Evolutionary conservation across 1,140 invertebrate species (phyloP), one percentile per base, ranked within the genome.

Genomic region (Scaptodrosophila lebanonensis): DNA sequence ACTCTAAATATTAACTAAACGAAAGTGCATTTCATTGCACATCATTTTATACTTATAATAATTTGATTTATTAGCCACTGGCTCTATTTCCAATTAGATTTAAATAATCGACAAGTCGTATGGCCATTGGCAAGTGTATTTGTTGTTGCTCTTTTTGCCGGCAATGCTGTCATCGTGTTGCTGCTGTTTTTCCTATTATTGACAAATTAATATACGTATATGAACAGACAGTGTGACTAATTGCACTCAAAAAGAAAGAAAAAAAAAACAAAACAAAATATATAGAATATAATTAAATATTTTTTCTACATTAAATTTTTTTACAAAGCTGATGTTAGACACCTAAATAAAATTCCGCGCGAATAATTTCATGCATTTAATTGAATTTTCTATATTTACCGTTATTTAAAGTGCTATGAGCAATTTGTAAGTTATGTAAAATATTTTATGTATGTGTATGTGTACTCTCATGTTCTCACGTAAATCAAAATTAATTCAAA

Each of bases 21-120:
- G 51, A 35, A 18, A 42, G 9, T 54, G 57, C 30, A 64, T 32
- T 57, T 38, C 36, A 54, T 33, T 11, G 38, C 22, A 39, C 22
- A 33, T 27, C n/a, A 48, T 48, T 29, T 39, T 50, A 53, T 11
- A 38, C 67, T 61, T 50, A 48, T 54, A 58, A 61, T 73, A 79
- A 79, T 65, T 79, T 47, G 50, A 54, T 62, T 62, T 66, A 51
- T 66, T 17, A 27, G 15, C 13, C 17, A 29, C 27, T 16, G 39
- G 30, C 30, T 51, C 57, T 44, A 77, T 59, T 72, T 64, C 27
- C 52, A 64, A 77, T 76, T 67, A 70, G 57, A 70, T 75, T 76
- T 45, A 38, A 67, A 53, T 66, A 54, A 60, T 47, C 54, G 79
- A 49, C 29, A 66, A 66, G 66, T 59, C 33, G 52, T 45, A 59